A percentile compares a stretch with the other conserved stretches of the same genome.
Conservation (phyloP, 2,888 invertebrate species). For the Dastarcus helophoroides region DNA sequence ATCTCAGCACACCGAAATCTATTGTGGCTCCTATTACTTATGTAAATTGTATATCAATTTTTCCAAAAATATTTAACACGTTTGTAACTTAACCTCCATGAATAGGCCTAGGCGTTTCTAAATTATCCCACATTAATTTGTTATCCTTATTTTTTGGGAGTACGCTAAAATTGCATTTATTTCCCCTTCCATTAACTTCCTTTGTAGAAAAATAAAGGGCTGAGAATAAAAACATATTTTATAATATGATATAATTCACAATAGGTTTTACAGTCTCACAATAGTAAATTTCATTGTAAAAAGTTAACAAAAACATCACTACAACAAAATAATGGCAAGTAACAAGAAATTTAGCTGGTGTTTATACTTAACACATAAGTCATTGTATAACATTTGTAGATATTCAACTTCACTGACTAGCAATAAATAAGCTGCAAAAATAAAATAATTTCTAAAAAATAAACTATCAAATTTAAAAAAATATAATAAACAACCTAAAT, state of each 20-base stretch:
- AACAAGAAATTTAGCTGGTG: conserved; percentile 22
- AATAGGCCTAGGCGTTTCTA: no score
- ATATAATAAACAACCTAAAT: conserved; percentile 7
- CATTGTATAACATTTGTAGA: conserved; percentile 11
- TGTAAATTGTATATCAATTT: no score
- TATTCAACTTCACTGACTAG: conserved; percentile 11
- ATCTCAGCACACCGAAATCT: no score
- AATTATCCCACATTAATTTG: no score
- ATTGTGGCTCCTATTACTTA: no score
- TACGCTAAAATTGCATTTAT: no score
- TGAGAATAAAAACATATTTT: no score
- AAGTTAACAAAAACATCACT: conserved; percentile 28
- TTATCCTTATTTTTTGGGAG: no score
- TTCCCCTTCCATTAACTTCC: no score
- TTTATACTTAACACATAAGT: conserved; percentile 7
- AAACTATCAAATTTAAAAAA: conserved; percentile 6
- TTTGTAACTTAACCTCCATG: no score
- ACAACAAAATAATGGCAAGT: conserved; percentile 28
- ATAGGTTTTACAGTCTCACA: conserved; percentile 30
- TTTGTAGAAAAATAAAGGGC: no score
- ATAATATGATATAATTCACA: conserved; percentile 22
- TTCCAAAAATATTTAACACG: no score
- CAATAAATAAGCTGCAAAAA: conserved; percentile 10
- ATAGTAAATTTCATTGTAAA: conserved; percentile 26
- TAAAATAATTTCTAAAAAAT: conserved; percentile 7